These are phyloP conservation scores for Xenentodon cancila DNA, from an alignment of 2,797 vertebrate species.

Conservation along the genomic window DNA sequence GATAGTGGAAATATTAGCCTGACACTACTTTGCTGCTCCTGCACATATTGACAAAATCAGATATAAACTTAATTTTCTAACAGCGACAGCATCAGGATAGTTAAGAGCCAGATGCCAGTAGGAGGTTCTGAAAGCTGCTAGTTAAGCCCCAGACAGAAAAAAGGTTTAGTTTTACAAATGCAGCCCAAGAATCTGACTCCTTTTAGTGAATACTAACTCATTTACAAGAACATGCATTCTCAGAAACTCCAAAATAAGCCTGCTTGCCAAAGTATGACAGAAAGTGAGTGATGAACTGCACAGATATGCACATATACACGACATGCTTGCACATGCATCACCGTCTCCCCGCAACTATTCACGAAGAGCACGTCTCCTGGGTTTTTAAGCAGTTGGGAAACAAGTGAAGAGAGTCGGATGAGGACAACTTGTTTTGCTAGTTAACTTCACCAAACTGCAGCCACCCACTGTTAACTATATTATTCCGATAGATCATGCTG, in stretches of 20 bases:
- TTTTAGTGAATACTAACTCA: conserved; percentile 3
- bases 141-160: background rate
- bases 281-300: conserved; percentile 4
- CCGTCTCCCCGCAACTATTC: conserved; percentile 34
- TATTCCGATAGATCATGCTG: conserved; percentile 66
- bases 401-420: conserved; percentile 55
- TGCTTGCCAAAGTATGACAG: conserved; percentile 4
- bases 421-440: conserved; percentile 19
- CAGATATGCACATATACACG: conserved; percentile 1
- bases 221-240: conserved; percentile 10
- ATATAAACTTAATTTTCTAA: conserved; percentile 75
- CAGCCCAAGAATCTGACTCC: background rate
- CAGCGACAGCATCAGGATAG: conserved; percentile 23
- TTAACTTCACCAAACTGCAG: conserved; percentile 52
- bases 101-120: conserved; percentile 72
- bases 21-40: conserved; percentile 52
- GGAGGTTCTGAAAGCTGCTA: conserved; percentile 30
- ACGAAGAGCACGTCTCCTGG: conserved; percentile 18
- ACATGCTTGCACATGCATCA: conserved; percentile 23
- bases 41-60: conserved; percentile 59
- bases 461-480: conserved; percentile 61
- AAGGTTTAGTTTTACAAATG: conserved; percentile 8
- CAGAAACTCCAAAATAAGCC: conserved; percentile 13
- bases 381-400: conserved; percentile 32
- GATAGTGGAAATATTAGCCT: conserved; percentile 76